Evolutionary conservation across 1,140 invertebrate genomes (phyloP).

Genomic region (Aphidius gifuensis): DNA sequence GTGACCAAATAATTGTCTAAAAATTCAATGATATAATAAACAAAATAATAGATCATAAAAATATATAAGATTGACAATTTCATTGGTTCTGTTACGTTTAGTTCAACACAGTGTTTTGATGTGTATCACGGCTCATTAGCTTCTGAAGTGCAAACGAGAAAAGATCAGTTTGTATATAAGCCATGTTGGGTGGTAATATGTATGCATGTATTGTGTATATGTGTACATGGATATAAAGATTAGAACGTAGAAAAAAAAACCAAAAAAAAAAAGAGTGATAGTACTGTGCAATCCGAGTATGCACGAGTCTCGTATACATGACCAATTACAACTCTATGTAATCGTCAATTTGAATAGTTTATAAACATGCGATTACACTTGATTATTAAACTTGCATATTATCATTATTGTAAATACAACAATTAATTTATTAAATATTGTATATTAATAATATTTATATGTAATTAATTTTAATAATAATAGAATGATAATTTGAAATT

Average conservation of each 20-base stretch:
- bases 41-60: no score
- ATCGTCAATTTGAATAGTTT: constrained; percentile 20
- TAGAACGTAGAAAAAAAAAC: not conserved
- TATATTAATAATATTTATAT: constrained; percentile 4
- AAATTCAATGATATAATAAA: no score
- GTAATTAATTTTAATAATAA: constrained; percentile 11
- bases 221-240: not conserved
- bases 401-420: not conserved
- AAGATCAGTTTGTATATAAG: constrained; percentile 1
- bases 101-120: constrained; percentile 19
- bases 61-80: not conserved
- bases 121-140: constrained; percentile 34
- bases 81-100: not conserved
- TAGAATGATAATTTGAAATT: constrained; percentile 9
- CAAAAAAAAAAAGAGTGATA: constrained; percentile 21
- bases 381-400: not conserved
- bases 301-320: constrained; percentile 27
- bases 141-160: constrained; percentile 29
- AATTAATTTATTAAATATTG: not conserved
- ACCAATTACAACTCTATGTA: constrained; percentile 34
- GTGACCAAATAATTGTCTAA: no score
- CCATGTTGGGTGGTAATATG: not conserved
- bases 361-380: constrained; percentile 24
- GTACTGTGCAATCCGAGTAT: constrained; percentile 7
- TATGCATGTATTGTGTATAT: not conserved